phyloP scores from a whole-genome alignment of 2,888 invertebrate genomes.

The Chloromyia formosa region DNA sequence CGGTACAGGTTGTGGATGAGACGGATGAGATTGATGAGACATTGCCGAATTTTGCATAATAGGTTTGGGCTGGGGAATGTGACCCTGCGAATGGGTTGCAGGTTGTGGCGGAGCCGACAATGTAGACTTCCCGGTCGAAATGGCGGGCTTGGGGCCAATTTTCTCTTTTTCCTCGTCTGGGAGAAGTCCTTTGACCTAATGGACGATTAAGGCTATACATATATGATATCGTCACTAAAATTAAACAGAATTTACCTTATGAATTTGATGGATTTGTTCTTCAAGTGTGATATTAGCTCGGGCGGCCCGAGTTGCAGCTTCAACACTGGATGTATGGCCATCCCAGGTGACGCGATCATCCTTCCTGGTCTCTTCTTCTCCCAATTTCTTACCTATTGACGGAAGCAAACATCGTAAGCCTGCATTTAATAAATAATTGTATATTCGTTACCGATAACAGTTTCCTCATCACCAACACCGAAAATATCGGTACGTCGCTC shows the following conservation, averaged over 20 bases:
- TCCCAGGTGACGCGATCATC: conserved; percentile 98
- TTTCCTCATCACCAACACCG: conserved; percentile 98
- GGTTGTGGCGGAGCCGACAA: conserved; percentile 55
- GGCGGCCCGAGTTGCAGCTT: conserved; percentile 93
- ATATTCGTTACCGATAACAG: conserved; percentile 90
- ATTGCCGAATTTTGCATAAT: conserved; percentile 52
- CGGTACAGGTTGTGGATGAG: conserved; percentile 59
- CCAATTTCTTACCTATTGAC: conserved; percentile 88
- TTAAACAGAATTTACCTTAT: conserved; percentile 69
- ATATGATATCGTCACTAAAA: conserved; percentile 46
- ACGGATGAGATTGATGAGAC: conserved; percentile 38
- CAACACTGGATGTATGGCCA: conserved; percentile 96
- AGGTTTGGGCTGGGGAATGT: conserved; percentile 50
- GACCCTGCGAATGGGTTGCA: conserved; percentile 45
- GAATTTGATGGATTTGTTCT: conserved; percentile 97
- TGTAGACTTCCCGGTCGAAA: conserved; percentile 60
- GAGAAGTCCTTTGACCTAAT: conserved; percentile 80
- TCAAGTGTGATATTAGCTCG: conserved; percentile 94
- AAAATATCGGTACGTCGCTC: conserved; percentile 99
- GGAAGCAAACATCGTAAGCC: too few relatives aligned
- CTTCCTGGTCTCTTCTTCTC: conserved; percentile 84
- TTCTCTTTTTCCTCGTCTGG: conserved; percentile 97
- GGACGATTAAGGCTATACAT: background rate
- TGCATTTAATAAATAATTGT: too few relatives aligned
- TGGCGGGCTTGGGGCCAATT: conserved; percentile 89